These are phyloP conservation scores for Fragum whitleyi DNA, from an alignment of 2,888 invertebrate species.

Conservation along the genomic window DNA sequence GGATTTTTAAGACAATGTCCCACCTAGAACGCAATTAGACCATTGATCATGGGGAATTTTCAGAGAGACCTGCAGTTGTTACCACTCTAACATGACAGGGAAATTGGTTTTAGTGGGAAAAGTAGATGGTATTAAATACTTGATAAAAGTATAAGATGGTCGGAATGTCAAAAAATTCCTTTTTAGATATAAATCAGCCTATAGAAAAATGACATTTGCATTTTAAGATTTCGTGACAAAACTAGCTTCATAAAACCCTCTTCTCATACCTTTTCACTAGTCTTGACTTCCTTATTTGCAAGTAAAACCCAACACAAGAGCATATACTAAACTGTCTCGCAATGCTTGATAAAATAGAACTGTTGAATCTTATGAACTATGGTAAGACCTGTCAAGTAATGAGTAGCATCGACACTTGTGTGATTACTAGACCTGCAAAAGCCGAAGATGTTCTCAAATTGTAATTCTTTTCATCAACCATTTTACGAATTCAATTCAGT, in stretches of 20 bases:
- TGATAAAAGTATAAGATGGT: slow-evolving; percentile 11
- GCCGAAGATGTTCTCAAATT: too few species aligned
- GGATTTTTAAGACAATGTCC: slow-evolving; percentile 21
- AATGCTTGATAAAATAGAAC: too few species aligned
- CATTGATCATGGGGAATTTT: slow-evolving; percentile 17
- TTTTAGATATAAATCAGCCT: not conserved
- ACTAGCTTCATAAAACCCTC: not conserved
- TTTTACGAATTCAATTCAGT: too few species aligned
- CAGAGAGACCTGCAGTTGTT: slow-evolving; percentile 7
- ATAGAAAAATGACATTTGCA: not conserved
- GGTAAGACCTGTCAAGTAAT: too few species aligned
- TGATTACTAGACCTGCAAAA: too few species aligned
- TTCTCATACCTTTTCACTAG: too few species aligned
- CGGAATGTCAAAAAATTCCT: slow-evolving; percentile 3
- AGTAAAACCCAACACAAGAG: too few species aligned
- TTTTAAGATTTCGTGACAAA: not conserved
- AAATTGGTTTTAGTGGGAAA: slow-evolving; percentile 15
- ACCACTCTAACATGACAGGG: slow-evolving; percentile 6
- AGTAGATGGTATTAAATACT: slow-evolving; percentile 16
- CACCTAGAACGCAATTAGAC: slow-evolving; percentile 20
- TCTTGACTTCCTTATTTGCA: too few species aligned
- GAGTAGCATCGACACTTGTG: too few species aligned
- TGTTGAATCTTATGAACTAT: too few species aligned
- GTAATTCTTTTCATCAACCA: too few species aligned
- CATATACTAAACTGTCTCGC: too few species aligned